Evolutionary conservation across 2,113 vertebrate genomes (phyloP).

Genomic region (Corvus hawaiiensis): DNA sequence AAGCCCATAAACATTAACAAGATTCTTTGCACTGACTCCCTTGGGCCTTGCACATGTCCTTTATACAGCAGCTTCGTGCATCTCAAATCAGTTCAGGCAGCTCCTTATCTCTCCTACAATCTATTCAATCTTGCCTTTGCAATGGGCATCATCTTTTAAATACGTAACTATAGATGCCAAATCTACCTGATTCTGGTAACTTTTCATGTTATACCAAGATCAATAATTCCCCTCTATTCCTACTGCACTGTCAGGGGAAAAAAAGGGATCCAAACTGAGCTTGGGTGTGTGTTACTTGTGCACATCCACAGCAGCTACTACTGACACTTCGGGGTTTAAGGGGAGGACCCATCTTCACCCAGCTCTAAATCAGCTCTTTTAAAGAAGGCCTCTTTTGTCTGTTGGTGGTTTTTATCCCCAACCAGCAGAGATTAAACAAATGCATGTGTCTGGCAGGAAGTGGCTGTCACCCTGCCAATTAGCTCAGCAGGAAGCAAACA

Average conservation of each 20-base stretch:
- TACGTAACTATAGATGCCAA: not conserved
- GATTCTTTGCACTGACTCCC: not conserved
- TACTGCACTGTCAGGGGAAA: not conserved
- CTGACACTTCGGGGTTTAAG: not conserved
- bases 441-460: conserved; percentile 8
- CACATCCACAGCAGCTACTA: not conserved
- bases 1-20: not conserved
- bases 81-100: not conserved
- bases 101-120: not conserved
- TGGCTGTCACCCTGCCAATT: conserved; percentile 30
- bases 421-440: conserved; percentile 11
- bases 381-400: not conserved
- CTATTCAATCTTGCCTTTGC: not conserved
- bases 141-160: not conserved
- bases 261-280: not conserved
- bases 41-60: not conserved
- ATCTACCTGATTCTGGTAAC: not conserved
- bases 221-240: not conserved
- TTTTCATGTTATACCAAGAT: not conserved
- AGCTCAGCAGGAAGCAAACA: conserved; percentile 37
- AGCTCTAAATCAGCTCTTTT: not conserved
- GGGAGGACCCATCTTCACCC: not conserved
- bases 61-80: not conserved
- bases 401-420: not conserved
- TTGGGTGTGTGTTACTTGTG: not conserved